Conservation (phyloP, 2,888 invertebrate genomes). For the Zeuzera pyrina region DNA sequence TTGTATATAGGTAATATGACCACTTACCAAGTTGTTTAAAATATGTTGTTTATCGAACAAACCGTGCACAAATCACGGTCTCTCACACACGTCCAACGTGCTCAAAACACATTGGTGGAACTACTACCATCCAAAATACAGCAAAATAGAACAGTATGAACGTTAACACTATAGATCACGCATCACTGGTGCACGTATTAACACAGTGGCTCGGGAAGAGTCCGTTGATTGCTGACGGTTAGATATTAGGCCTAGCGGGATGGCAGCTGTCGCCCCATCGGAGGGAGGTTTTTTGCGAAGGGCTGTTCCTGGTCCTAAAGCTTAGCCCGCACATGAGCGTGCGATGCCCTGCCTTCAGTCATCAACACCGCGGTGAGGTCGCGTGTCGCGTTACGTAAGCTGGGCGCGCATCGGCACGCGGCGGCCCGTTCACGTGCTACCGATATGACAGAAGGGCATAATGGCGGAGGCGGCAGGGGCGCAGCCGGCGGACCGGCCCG, state of each 20-base stretch:
- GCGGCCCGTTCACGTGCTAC: slow-evolving; percentile 33
- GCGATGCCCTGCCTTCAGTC: slow-evolving; percentile 44
- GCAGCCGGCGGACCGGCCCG: slow-evolving; percentile 22
- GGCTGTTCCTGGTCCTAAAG: slow-evolving; percentile 96
- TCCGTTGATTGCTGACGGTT: slow-evolving; percentile 8
- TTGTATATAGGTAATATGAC: too few relatives aligned
- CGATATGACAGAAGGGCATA: slow-evolving; percentile 28
- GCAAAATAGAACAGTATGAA: slow-evolving; percentile 30
- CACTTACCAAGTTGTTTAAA: too few relatives aligned
- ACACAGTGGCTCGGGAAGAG: slow-evolving; percentile 6
- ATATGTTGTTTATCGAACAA: too few relatives aligned
- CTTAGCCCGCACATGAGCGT: slow-evolving; percentile 95
- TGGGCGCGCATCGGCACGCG: slow-evolving; percentile 11
- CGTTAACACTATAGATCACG: slow-evolving; percentile 22
- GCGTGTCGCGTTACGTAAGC: slow-evolving; percentile 39
- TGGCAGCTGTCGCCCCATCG: slow-evolving; percentile 95
- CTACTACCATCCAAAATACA: slow-evolving; percentile 35
- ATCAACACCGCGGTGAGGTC: slow-evolving; percentile 25
- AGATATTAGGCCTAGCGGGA: slow-evolving; percentile 6
- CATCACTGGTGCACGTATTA: slow-evolving; percentile 17
- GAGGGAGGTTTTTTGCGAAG: slow-evolving; percentile 96
- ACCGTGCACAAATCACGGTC: too few relatives aligned
- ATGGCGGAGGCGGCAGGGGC: too few relatives aligned
- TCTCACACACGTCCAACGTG: background rate
- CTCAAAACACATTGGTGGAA: slow-evolving; percentile 12